Evolutionary conservation across 1,140 invertebrate species (phyloP).

Genomic region (Atta colombica): DNA sequence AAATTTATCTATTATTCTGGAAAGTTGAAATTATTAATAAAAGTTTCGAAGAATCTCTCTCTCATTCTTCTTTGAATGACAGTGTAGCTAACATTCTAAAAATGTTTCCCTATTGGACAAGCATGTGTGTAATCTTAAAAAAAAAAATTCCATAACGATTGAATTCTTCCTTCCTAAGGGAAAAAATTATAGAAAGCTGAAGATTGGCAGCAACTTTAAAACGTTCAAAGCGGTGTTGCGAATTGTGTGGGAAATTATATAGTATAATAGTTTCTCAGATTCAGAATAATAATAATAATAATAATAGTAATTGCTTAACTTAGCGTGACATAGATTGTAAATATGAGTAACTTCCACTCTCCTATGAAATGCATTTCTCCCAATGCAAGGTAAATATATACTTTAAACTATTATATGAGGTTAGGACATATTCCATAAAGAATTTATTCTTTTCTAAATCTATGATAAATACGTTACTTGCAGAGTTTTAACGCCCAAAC

Average conservation of each 20-base stretch:
- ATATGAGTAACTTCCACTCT: conserved; percentile 81
- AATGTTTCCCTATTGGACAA: background rate
- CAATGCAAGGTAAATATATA: conserved; percentile 77
- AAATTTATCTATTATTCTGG: background rate
- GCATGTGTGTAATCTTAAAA: too few species aligned
- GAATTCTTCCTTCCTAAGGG: too few species aligned
- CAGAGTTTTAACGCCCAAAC: conserved; percentile 81
- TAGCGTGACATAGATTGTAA: conserved; percentile 2
- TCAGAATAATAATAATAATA: background rate
- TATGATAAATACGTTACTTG: conserved; percentile 42
- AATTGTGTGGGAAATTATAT: background rate
- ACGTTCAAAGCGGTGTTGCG: background rate
- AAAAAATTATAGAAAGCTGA: background rate
- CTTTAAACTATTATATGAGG: background rate
- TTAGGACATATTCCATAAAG: background rate
- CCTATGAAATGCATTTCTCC: conserved; percentile 81
- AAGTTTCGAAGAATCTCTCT: background rate
- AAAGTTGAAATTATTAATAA: background rate
- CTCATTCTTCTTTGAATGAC: background rate
- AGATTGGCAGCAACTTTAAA: conserved; percentile 27
- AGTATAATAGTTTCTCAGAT: background rate
- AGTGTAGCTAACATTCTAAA: background rate
- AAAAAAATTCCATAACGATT: background rate
- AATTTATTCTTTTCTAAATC: background rate
- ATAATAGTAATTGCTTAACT: background rate